Evolutionary conservation across 2,113 vertebrate species (phyloP), one percentile per base, ranked within the genome.

Genomic region (Poecile atricapillus): DNA sequence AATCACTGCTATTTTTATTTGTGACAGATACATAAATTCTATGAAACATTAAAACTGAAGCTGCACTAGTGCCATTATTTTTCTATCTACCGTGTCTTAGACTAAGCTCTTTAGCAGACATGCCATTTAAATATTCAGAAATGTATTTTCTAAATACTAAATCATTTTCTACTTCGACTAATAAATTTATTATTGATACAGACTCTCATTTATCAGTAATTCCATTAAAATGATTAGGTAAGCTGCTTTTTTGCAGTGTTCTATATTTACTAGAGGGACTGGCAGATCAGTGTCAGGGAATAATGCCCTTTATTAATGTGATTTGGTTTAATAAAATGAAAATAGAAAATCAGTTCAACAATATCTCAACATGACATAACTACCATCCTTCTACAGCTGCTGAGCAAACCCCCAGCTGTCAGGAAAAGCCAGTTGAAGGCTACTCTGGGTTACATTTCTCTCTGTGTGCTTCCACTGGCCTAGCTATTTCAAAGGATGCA

Each of bases 21-120:
- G 86, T 81, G 89, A 50, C 35, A 56, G 46, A 79, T 52, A 83
- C 49, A 95, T 94, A 94, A 87, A 85, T 93, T 93, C 67, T 70
- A 46, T 15, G 55, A 60, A 93, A 81, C 50, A 37, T 55, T 82
- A 76, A 75, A 59, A 74, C 27, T 89, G 46, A 87, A 88, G 69
- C 37, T 86, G 67, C 69, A 71, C 44, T 52, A 33, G 37, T 59
- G 55, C 47, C 59, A 70, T 88, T 95, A 69, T 68, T 93, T 83
- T 46, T 58, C 60, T 58, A 52, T 71, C n/a, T 56, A 33, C 65
- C 2, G 1, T 49, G 49, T 56, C 79, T 78, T 60, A 89, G 46
- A 65, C 50, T 77, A 65, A 95, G 53, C 33, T 93, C 37, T 79
- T 93, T 63, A 58, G 53, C 76, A 89, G 74, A 85, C 67, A 87